Percentiles rank a stretch among this genome's conserved stretches.
Conservation (phyloP, 2,888 invertebrate species). For the Drosophila barbarae region DNA sequence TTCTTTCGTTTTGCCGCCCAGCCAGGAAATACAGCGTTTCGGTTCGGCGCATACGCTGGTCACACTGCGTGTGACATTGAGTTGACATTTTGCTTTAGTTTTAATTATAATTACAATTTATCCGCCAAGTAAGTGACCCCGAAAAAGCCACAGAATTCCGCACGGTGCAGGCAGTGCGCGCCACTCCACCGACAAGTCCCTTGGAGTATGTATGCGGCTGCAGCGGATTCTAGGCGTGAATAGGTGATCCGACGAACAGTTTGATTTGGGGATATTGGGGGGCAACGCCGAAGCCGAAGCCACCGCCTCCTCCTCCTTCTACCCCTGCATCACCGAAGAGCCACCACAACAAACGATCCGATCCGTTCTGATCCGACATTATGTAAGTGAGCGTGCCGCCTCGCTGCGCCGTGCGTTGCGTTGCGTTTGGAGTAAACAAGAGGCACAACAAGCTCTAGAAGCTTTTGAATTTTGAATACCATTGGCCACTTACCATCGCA, state of each 20-base stretch:
- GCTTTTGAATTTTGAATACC: background rate
- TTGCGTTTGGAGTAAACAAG: conserved; percentile 26
- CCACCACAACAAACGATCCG: conserved; percentile 32
- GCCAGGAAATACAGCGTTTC: background rate
- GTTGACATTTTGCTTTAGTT: conserved; percentile 74
- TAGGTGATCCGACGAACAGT: conserved; percentile 18
- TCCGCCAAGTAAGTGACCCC: conserved; percentile 32
- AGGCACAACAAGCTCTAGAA: conserved; percentile 7
- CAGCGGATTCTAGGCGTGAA: conserved; percentile 42
- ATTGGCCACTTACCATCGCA: background rate
- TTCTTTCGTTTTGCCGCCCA: background rate
- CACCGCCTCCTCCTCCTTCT: conserved; percentile 12
- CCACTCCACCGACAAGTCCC: conserved; percentile 5
- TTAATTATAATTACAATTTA: conserved; percentile 47
- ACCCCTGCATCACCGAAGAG: conserved; percentile 6
- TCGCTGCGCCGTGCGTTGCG: conserved; percentile 1
- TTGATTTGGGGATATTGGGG: conserved; percentile 4
- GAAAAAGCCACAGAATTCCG: conserved; percentile 8
- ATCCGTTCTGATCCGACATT: conserved; percentile 16
- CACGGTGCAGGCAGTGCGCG: conserved; percentile 6
- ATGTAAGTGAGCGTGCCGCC: conserved; percentile 36
- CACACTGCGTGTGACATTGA: conserved; percentile 77
- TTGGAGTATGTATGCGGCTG: conserved; percentile 42
- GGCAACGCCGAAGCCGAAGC: conserved; percentile 5
- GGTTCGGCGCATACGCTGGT: background rate